phyloP scores from a whole-genome alignment of 1,140 invertebrate species.

The Pseudomyrmex dendroicus region DNA sequence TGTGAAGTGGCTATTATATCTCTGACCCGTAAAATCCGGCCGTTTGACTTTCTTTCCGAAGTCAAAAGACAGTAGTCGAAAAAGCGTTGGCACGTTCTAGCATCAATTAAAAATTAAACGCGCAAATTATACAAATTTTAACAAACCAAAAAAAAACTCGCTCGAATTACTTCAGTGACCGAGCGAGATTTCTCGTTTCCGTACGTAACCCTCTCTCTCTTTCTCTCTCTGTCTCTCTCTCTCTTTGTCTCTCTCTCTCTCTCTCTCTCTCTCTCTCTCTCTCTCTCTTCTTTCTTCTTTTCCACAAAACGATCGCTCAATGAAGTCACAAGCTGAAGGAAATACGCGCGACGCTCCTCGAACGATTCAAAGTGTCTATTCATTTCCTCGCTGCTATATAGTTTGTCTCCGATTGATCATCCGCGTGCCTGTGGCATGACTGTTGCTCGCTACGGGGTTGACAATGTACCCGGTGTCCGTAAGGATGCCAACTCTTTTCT shows the following conservation, averaged over 20 bases:
- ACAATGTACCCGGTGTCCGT: slow-evolving; percentile 44
- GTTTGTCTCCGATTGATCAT: background rate
- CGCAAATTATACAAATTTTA: too few species aligned
- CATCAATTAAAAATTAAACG: too few species aligned
- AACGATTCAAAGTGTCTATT: background rate
- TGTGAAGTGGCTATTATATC: background rate
- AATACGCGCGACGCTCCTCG: background rate
- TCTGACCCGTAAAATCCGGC: background rate
- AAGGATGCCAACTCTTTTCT: slow-evolving; percentile 7
- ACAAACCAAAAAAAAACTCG: too few species aligned
- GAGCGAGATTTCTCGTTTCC: too few species aligned
- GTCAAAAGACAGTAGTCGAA: too few species aligned
- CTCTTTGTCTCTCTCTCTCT: background rate
- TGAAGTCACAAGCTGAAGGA: background rate
- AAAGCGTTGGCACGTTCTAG: too few species aligned
- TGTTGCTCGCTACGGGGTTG: slow-evolving; percentile 34
- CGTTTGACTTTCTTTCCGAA: background rate
- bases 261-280: background rate
- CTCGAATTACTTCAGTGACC: too few species aligned
- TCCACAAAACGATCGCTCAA: background rate
- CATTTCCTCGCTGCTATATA: background rate
- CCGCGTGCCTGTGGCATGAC: slow-evolving; percentile 16
- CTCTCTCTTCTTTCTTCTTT: background rate
- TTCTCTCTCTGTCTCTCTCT: background rate
- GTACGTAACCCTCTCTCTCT: background rate